A percentile compares a stretch with the other conserved stretches of the same genome.
phyloP scores from a whole-genome alignment of 2,888 invertebrate species.

The Polylopha cassiicola region DNA sequence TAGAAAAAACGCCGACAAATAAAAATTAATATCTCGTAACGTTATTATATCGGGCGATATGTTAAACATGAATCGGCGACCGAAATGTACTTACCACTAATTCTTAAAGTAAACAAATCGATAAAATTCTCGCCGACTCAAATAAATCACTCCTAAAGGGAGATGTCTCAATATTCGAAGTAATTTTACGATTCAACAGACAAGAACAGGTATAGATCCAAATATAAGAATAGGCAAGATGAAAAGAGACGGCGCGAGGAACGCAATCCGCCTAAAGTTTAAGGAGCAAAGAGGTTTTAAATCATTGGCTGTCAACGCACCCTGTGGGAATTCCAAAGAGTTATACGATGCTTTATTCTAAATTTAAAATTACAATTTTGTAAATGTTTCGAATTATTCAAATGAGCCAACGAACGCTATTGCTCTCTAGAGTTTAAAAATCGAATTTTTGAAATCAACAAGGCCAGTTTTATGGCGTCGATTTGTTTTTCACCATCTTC shows the following conservation, averaged over 20 bases:
- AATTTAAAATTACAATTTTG: constrained; percentile 75
- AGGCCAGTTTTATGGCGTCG: neutral
- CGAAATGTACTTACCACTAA: constrained; percentile 53
- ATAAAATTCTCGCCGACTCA: constrained; percentile 58
- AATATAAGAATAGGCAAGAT: constrained; percentile 27
- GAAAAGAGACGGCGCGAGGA: constrained; percentile 47
- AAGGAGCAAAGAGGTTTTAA: constrained; percentile 67
- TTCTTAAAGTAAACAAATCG: constrained; percentile 74
- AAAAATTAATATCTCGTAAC: constrained; percentile 6
- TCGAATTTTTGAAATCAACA: constrained; percentile 24
- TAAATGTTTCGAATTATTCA: constrained; percentile 67
- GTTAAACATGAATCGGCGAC: constrained; percentile 16
- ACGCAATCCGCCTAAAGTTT: constrained; percentile 57
- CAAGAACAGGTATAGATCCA: constrained; percentile 33
- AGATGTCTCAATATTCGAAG: constrained; percentile 70
- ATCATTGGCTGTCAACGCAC: constrained; percentile 74
- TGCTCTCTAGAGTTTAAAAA: constrained; percentile 48
- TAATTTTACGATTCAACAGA: constrained; percentile 47
- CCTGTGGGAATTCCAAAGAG: constrained; percentile 74
- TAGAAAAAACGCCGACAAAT: constrained; percentile 3
- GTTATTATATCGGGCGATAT: constrained; percentile 17
- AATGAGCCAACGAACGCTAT: constrained; percentile 47
- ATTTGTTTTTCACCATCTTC: too few species aligned
- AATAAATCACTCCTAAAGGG: constrained; percentile 64
- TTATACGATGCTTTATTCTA: constrained; percentile 75